Evolutionary conservation across 2,797 vertebrate genomes (phyloP).

Genomic region (Mus spretus): DNA sequence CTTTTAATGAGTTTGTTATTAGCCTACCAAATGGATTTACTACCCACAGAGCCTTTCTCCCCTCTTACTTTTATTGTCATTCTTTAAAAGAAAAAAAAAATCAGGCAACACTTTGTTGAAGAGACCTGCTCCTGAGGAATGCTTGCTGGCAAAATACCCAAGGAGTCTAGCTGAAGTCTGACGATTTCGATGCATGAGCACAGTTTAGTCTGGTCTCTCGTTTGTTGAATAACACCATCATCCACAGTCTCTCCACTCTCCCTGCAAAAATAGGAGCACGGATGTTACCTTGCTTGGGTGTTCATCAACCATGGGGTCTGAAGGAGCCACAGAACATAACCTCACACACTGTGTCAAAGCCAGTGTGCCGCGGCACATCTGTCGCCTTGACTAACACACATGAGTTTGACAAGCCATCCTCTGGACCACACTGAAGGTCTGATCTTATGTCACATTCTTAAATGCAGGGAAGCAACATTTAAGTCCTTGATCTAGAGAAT

Average conservation of each 20-base stretch:
- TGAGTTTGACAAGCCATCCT: background rate
- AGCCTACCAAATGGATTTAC: slow-evolving; percentile 74
- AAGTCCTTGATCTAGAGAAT: background rate
- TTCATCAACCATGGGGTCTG: background rate
- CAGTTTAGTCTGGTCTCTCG: slow-evolving; percentile 85
- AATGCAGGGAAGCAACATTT: background rate
- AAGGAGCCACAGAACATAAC: background rate
- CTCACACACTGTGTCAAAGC: background rate
- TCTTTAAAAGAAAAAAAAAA: slow-evolving; percentile 21
- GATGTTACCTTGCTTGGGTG: slow-evolving; percentile 59
- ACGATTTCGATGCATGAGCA: slow-evolving; percentile 85
- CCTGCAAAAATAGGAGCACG: background rate
- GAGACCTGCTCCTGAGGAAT: slow-evolving; percentile 84
- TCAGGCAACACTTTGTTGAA: slow-evolving; percentile 82
- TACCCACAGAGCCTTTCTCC: background rate
- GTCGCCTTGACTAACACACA: background rate
- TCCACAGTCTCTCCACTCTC: background rate
- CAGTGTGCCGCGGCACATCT: background rate
- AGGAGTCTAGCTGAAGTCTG: slow-evolving; percentile 65
- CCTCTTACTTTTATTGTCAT: slow-evolving; percentile 75
- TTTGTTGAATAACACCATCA: slow-evolving; percentile 85
- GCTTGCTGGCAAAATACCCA: slow-evolving; percentile 82
- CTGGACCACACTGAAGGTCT: background rate
- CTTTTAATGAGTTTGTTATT: slow-evolving; percentile 59
- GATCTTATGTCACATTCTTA: background rate